phyloP scores from a whole-genome alignment of 2,888 invertebrate species.

The Mythimna vitellina region DNA sequence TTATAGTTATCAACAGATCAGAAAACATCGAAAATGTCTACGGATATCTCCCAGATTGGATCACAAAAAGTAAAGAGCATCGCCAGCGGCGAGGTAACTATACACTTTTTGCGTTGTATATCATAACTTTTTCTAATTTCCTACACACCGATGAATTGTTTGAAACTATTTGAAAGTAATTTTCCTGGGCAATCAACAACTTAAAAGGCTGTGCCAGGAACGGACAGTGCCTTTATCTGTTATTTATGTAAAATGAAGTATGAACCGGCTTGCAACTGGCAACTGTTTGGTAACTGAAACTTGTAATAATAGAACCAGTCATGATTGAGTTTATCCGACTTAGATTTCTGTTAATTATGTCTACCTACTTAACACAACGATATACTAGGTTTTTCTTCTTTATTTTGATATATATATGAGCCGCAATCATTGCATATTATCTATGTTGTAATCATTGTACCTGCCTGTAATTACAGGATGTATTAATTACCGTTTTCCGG shows the following conservation, averaged over 20 bases:
- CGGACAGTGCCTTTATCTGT: constrained; percentile 1
- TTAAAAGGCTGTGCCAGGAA: not conserved
- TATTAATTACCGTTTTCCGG: constrained; percentile 23
- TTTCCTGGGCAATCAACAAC: not conserved
- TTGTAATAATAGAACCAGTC: constrained; percentile 24
- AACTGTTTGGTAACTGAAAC: constrained; percentile 36
- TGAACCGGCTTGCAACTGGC: constrained; percentile 17
- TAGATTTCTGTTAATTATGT: constrained; percentile 17
- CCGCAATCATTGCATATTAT: not conserved
- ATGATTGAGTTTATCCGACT: constrained; percentile 2
- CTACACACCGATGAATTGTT: constrained; percentile 6
- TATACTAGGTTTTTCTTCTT: not conserved
- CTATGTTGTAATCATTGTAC: not conserved
- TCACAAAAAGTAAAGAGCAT: constrained; percentile 83
- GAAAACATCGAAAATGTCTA: constrained; percentile 67
- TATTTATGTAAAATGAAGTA: constrained; percentile 10
- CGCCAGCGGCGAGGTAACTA: constrained; percentile 80
- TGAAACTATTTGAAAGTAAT: constrained; percentile 8
- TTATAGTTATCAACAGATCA: constrained; percentile 30
- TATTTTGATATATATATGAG: not conserved
- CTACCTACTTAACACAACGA: not conserved
- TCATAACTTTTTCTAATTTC: constrained; percentile 5
- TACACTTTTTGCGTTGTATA: not conserved
- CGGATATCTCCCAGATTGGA: constrained; percentile 79
- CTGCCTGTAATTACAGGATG: constrained; percentile 14